Evolutionary conservation across 2,888 invertebrate genomes (phyloP).

Genomic region (Pocota personata): DNA sequence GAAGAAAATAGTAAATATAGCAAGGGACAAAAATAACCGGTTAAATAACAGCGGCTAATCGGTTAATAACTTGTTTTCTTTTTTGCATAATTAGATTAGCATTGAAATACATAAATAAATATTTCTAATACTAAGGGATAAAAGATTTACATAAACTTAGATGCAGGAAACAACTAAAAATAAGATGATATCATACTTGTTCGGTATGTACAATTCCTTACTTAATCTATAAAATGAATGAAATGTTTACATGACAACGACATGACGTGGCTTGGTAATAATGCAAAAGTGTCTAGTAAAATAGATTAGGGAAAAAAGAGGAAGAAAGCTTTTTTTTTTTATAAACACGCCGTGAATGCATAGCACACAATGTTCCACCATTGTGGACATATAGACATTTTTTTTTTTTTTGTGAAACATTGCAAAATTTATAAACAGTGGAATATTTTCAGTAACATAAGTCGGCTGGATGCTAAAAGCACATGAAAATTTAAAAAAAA

Average conservation of each 20-base stretch:
- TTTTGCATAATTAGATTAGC: no score
- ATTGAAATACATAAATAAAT: no score
- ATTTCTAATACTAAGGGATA: no score
- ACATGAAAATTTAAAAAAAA: conserved; percentile 52
- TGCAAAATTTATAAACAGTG: background rate
- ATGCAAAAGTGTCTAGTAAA: conserved; percentile 19
- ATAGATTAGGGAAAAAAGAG: background rate
- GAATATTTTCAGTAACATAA: conserved; percentile 11
- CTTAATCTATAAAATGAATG: conserved; percentile 13
- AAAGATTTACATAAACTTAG: background rate
- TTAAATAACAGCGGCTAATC: no score
- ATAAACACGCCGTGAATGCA: conserved; percentile 18
- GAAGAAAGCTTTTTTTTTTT: conserved; percentile 14
- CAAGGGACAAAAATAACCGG: no score
- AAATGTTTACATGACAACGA: conserved; percentile 42
- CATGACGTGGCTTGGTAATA: conserved; percentile 22
- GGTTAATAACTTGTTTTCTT: no score
- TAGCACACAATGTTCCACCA: conserved; percentile 26
- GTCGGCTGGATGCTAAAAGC: conserved; percentile 30
- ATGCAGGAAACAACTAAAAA: background rate
- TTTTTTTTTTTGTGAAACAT: conserved; percentile 5
- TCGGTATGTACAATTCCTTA: background rate
- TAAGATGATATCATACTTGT: background rate
- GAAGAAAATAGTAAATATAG: no score
- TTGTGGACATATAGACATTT: conserved; percentile 22